Conservation (phyloP, 2,797 vertebrate species). For the Helicolenus hilgendorfi region DNA sequence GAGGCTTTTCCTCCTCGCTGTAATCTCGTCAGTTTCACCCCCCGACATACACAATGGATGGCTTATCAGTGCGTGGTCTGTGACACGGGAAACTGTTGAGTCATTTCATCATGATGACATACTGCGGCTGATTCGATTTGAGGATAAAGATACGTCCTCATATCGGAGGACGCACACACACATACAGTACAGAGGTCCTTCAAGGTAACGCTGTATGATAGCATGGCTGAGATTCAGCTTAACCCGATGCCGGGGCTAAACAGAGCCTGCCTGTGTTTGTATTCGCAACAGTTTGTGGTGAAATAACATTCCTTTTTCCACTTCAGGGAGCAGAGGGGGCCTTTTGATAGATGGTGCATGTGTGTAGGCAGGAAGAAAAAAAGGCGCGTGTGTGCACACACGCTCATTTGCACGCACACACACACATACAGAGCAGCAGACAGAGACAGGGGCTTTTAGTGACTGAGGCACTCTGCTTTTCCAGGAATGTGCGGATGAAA, state of each 20-base stretch:
- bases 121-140: background rate
- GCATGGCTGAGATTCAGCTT: slow-evolving; percentile 29
- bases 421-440: slow-evolving; percentile 30
- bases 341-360: slow-evolving; percentile 59
- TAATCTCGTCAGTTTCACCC: slow-evolving; percentile 26
- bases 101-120: slow-evolving; percentile 11
- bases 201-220: slow-evolving; percentile 27
- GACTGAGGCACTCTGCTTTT: slow-evolving; percentile 69
- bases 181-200: background rate
- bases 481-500: slow-evolving; percentile 78
- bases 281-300: slow-evolving; percentile 44
- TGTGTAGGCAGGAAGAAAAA: slow-evolving; percentile 43
- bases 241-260: slow-evolving; percentile 11
- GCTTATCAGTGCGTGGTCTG: slow-evolving; percentile 27
- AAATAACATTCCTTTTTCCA: slow-evolving; percentile 63
- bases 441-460: slow-evolving; percentile 75
- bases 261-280: slow-evolving; percentile 46
- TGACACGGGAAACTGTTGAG: slow-evolving; percentile 16
- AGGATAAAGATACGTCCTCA: background rate
- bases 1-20: slow-evolving; percentile 6
- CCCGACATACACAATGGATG: slow-evolving; percentile 1
- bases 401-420: background rate
- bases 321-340: slow-evolving; percentile 42
- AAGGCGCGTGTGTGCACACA: background rate
- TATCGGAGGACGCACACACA: background rate